Conservation (phyloP, 2,888 invertebrate species). For the Phyllotreta cruciferae region DNA sequence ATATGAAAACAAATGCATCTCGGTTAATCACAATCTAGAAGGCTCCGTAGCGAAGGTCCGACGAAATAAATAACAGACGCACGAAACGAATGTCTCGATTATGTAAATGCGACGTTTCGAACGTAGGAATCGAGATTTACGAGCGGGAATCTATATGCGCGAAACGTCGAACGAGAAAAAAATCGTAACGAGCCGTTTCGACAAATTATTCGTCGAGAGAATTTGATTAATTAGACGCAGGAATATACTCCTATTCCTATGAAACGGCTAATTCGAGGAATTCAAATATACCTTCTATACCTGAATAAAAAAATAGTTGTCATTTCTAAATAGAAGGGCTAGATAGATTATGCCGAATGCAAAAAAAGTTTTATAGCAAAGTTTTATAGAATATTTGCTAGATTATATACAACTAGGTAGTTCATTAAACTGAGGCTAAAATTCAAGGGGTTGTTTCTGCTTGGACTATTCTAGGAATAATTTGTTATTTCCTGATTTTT, state of each 20-base stretch:
- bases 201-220: constrained; percentile 12
- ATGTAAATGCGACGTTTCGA: constrained; percentile 45
- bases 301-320: too few relatives aligned
- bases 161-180: constrained; percentile 36
- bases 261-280: too few relatives aligned
- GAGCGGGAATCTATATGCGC: constrained; percentile 33
- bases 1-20: constrained; percentile 31
- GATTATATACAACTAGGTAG: too few relatives aligned
- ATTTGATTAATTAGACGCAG: constrained; percentile 1
- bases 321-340: too few relatives aligned
- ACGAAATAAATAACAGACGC: constrained; percentile 42
- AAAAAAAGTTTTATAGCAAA: too few relatives aligned
- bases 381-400: too few relatives aligned
- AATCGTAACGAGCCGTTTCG: constrained; percentile 25
- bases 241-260: background rate
- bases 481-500: too few relatives aligned
- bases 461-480: too few relatives aligned
- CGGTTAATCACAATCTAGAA: constrained; percentile 33
- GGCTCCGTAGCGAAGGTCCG: constrained; percentile 6
- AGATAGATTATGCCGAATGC: too few relatives aligned
- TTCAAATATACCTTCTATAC: too few relatives aligned
- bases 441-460: too few relatives aligned
- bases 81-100: constrained; percentile 46
- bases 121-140: constrained; percentile 43
- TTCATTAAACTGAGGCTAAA: too few relatives aligned